A percentile compares a stretch with the other conserved stretches of the same genome.
Conservation (phyloP, 1,140 invertebrate genomes). For the Saccostrea echinata region DNA sequence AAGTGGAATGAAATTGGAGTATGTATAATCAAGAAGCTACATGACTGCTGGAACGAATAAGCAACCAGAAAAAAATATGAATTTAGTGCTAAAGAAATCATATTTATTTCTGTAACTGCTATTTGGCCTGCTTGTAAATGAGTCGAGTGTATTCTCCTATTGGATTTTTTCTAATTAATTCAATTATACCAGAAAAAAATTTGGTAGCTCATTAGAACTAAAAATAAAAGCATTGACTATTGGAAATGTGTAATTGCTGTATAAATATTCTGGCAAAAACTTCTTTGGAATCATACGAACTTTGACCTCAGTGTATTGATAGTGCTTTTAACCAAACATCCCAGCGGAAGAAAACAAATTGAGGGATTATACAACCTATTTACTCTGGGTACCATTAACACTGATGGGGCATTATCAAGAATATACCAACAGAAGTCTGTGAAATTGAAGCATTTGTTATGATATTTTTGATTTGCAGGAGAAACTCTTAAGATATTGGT, state of each 20-base stretch:
- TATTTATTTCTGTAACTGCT: not conserved
- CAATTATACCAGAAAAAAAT: constrained; percentile 5
- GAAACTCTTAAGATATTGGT: not conserved
- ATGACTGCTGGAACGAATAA: not conserved
- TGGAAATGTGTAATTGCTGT: constrained; percentile 7
- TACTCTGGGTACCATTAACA: constrained; percentile 8
- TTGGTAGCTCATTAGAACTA: not conserved
- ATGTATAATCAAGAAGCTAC: not conserved
- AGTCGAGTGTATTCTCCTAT: not conserved
- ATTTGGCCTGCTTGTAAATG: not conserved
- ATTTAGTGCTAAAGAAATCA: not conserved
- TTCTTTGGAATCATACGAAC: constrained; percentile 4
- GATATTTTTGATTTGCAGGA: constrained; percentile 18
- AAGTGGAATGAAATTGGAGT: not conserved
- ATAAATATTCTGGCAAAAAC: constrained; percentile 6
- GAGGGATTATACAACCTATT: constrained; percentile 13
- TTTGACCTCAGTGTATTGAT: constrained; percentile 9
- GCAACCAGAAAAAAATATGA: not conserved
- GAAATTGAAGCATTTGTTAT: constrained; percentile 31
- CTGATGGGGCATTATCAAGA: not conserved
- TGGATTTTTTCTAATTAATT: not conserved
- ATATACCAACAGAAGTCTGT: not conserved
- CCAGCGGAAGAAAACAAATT: not conserved
- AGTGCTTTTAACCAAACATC: constrained; percentile 27
- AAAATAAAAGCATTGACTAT: constrained; percentile 30